phyloP scores from a whole-genome alignment of 2,113 vertebrate genomes.

The Reinhardtius hippoglossoides region DNA sequence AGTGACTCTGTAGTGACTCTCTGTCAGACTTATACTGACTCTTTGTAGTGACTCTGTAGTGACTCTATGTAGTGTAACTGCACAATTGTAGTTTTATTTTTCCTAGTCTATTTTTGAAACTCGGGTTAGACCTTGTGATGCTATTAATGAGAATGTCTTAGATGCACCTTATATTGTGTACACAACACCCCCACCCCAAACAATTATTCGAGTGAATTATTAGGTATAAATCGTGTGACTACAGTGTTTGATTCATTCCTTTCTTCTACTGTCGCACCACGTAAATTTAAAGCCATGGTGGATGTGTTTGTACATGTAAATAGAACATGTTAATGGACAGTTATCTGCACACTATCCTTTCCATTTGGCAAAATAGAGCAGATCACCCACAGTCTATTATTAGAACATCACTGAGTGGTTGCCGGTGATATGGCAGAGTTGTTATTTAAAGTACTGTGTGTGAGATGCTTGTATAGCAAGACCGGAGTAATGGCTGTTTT shows the following conservation, averaged over 20 bases:
- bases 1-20: too few relatives aligned
- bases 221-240: too few relatives aligned
- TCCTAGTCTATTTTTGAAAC: too few relatives aligned
- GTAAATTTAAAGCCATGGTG: neutral
- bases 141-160: too few relatives aligned
- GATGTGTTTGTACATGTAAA: slow-evolving; percentile 20
- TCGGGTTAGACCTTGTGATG: too few relatives aligned
- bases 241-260: neutral
- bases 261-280: neutral
- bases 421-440: neutral
- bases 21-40: too few relatives aligned
- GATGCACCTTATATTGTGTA: too few relatives aligned
- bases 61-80: too few relatives aligned
- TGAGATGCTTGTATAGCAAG: neutral
- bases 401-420: slow-evolving; percentile 12
- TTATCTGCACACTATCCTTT: slow-evolving; percentile 16
- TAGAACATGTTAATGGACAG: neutral
- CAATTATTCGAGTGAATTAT: too few relatives aligned
- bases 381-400: slow-evolving; percentile 24
- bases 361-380: neutral
- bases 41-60: too few relatives aligned
- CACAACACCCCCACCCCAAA: too few relatives aligned
- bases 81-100: too few relatives aligned
- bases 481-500: slow-evolving; percentile 27
- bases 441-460: slow-evolving; percentile 6